These are phyloP conservation scores for Mesorhabditis sp. DNA, from an alignment of 2,888 invertebrate genomes.

Conservation along the genomic window DNA sequence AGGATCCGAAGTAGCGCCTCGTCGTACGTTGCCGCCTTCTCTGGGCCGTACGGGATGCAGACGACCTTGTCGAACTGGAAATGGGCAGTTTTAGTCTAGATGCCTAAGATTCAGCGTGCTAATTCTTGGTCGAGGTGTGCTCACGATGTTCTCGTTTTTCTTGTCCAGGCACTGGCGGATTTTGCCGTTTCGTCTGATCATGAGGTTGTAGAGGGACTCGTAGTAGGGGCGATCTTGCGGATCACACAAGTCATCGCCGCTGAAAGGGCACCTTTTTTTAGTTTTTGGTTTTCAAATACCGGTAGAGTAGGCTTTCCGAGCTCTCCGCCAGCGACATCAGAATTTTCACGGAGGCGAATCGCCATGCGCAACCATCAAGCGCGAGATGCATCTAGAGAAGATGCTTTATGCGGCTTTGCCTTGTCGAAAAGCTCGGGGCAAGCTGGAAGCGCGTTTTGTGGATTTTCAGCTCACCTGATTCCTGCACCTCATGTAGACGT, in stretches of 20 bases:
- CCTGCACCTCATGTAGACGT: constrained; percentile 41
- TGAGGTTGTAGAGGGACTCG: constrained; percentile 31
- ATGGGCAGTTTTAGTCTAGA: not conserved
- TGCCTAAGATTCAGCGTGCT: not conserved
- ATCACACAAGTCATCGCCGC: constrained; percentile 35
- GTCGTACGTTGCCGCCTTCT: constrained; percentile 24
- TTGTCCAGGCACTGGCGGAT: constrained; percentile 32
- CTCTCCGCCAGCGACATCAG: constrained; percentile 36
- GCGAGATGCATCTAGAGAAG: constrained; percentile 35
- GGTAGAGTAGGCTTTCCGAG: constrained; percentile 39
- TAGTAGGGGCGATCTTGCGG: constrained; percentile 31
- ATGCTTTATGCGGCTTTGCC: not conserved
- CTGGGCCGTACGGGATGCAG: constrained; percentile 33
- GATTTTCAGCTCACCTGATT: constrained; percentile 17
- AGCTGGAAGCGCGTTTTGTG: no score
- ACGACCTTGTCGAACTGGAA: constrained; percentile 38
- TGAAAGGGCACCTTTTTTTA: not conserved
- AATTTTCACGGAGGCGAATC: constrained; percentile 33
- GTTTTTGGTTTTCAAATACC: constrained; percentile 8
- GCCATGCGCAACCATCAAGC: constrained; percentile 40
- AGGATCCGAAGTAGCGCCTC: constrained; percentile 27
- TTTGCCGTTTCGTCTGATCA: constrained; percentile 35
- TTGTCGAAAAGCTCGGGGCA: not conserved
- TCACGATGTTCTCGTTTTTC: constrained; percentile 32
- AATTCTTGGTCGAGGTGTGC: constrained; percentile 9